phyloP scores from a whole-genome alignment of 1,140 invertebrate species.

The Rhopalosiphum maidis region DNA sequence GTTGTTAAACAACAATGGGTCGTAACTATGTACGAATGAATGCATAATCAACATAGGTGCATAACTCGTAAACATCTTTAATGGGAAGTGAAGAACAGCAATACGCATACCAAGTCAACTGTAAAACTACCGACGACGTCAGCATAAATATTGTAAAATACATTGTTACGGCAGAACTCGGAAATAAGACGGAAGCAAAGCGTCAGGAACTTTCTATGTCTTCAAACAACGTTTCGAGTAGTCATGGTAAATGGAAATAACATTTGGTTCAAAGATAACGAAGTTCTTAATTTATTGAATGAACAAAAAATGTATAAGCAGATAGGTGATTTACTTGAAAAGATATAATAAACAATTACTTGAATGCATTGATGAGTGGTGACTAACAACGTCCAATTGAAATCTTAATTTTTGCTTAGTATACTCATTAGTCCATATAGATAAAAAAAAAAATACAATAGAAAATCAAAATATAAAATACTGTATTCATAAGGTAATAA shows the following conservation, averaged over 20 bases:
- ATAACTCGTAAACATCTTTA: neutral
- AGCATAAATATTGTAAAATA: neutral
- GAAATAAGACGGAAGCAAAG: neutral
- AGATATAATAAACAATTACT: too few relatives aligned
- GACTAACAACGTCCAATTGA: too few relatives aligned
- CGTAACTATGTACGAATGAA: neutral
- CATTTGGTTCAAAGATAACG: neutral
- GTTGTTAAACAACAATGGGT: neutral
- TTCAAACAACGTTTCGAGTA: neutral
- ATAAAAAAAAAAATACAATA: too few relatives aligned
- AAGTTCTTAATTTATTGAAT: neutral
- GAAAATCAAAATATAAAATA: too few relatives aligned
- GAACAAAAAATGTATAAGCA: too few relatives aligned
- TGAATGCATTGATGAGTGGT: too few relatives aligned
- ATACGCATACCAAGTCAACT: neutral
- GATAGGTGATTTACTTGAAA: too few relatives aligned
- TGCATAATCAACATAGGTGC: neutral
- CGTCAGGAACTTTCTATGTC: neutral
- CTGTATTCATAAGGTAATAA: too few relatives aligned
- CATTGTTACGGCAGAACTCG: neutral
- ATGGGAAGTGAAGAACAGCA: neutral
- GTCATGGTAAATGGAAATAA: neutral
- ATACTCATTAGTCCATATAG: too few relatives aligned
- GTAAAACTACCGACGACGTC: neutral
- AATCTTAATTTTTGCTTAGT: too few relatives aligned